Conservation (phyloP, 92 coral and sea anemone genomes). For the Porites divaricata region DNA sequence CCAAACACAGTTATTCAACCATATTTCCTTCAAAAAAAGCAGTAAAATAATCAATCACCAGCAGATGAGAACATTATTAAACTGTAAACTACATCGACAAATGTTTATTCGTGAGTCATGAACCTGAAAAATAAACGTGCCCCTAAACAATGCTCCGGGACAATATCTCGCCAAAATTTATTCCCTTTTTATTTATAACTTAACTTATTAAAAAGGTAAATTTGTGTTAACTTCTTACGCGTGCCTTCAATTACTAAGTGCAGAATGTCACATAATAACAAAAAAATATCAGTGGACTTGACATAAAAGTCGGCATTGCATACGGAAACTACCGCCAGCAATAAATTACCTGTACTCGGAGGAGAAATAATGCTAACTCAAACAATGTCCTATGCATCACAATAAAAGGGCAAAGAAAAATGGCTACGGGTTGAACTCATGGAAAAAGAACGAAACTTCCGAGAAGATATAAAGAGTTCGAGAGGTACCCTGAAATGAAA, state of each 20-base stretch:
- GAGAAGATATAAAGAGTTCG: too few species aligned
- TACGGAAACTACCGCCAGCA: not conserved
- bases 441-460: not conserved
- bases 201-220: not conserved
- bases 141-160: not conserved
- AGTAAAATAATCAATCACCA: too few species aligned
- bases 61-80: not conserved
- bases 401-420: not conserved
- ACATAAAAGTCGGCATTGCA: not conserved
- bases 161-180: not conserved
- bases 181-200: not conserved
- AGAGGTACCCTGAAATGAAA: too few species aligned
- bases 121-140: not conserved
- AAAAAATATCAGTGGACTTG: not conserved
- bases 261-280: conserved; percentile 12
- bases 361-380: conserved; percentile 11
- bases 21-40: not conserved
- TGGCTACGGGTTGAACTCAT: not conserved
- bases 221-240: not conserved
- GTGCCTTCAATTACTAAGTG: conserved; percentile 34
- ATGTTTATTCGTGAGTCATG: not conserved
- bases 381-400: conserved; percentile 7
- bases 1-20: not conserved
- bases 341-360: conserved; percentile 6
- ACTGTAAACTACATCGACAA: not conserved